Conservation (phyloP, 2,797 vertebrate genomes). For the Pelodytes ibericus region DNA sequence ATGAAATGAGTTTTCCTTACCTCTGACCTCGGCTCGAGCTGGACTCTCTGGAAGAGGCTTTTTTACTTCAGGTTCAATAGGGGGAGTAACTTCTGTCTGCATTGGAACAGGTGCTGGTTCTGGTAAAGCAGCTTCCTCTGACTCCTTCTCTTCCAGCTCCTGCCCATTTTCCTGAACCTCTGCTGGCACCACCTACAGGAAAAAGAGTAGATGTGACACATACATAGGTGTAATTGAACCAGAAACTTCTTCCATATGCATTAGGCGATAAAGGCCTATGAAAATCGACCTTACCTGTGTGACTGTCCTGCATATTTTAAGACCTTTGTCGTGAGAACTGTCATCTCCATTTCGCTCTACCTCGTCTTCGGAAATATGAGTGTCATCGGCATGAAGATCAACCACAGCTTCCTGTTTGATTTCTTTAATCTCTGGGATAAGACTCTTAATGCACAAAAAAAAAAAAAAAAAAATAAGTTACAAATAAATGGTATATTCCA, state of each 20-base stretch:
- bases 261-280: not conserved
- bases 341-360: slow-evolving; percentile 75
- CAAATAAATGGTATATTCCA: too few relatives aligned
- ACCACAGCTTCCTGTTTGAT: slow-evolving; percentile 85
- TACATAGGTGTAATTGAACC: not conserved
- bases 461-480: too few relatives aligned
- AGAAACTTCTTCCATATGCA: too few relatives aligned
- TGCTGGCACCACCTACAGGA: slow-evolving; percentile 79
- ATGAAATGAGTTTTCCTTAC: too few relatives aligned
- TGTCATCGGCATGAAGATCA: slow-evolving; percentile 88
- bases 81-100: slow-evolving; percentile 71
- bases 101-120: slow-evolving; percentile 69
- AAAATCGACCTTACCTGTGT: slow-evolving; percentile 77
- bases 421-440: slow-evolving; percentile 91
- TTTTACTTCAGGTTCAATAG: slow-evolving; percentile 75
- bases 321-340: slow-evolving; percentile 78
- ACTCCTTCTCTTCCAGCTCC: slow-evolving; percentile 73
- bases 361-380: slow-evolving; percentile 85
- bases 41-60: slow-evolving; percentile 73
- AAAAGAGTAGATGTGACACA: not conserved
- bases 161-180: slow-evolving; percentile 87
- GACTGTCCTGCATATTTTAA: slow-evolving; percentile 90
- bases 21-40: slow-evolving; percentile 14
- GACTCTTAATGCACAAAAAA: slow-evolving; percentile 77
- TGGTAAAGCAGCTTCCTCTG: slow-evolving; percentile 68